Percentiles rank a stretch among this genome's conserved stretches.
Conservation (phyloP, 2,797 vertebrate genomes). For the Hapalemur alaotrensis region DNA sequence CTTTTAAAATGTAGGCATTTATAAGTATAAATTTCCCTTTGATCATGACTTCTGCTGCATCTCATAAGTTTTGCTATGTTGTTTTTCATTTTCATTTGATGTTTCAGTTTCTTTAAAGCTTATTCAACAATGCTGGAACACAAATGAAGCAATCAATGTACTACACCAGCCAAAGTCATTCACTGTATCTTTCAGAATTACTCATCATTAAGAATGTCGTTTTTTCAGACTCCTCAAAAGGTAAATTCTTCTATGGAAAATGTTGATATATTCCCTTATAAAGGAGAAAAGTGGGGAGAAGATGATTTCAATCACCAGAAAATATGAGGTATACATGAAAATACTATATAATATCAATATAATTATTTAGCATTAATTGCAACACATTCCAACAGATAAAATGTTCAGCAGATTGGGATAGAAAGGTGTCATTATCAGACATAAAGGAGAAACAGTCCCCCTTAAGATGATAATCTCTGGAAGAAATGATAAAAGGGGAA, state of each 20-base stretch:
- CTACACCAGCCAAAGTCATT: not conserved
- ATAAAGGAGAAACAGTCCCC: not conserved
- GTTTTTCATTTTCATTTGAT: not conserved
- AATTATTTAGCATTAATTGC: conserved; percentile 27
- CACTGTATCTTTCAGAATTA: not conserved
- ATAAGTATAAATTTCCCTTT: conserved; percentile 2
- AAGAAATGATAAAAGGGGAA: conserved; percentile 24
- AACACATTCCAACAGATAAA: conserved; percentile 18
- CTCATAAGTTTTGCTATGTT: not conserved
- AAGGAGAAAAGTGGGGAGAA: not conserved
- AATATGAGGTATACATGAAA: not conserved
- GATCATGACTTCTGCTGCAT: not conserved
- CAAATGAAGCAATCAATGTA: not conserved
- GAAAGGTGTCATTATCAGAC: not conserved
- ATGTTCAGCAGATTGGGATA: not conserved
- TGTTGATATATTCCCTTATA: not conserved
- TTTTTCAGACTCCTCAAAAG: not conserved
- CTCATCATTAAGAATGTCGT: not conserved
- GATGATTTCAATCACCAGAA: not conserved
- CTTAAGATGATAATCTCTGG: not conserved
- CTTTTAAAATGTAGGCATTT: not conserved
- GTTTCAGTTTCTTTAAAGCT: conserved; percentile 11
- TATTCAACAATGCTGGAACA: not conserved
- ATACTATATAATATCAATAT: not conserved
- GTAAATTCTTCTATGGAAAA: conserved; percentile 11